phyloP scores from a whole-genome alignment of 2,888 invertebrate genomes.

The Hymenopus coronatus region DNA sequence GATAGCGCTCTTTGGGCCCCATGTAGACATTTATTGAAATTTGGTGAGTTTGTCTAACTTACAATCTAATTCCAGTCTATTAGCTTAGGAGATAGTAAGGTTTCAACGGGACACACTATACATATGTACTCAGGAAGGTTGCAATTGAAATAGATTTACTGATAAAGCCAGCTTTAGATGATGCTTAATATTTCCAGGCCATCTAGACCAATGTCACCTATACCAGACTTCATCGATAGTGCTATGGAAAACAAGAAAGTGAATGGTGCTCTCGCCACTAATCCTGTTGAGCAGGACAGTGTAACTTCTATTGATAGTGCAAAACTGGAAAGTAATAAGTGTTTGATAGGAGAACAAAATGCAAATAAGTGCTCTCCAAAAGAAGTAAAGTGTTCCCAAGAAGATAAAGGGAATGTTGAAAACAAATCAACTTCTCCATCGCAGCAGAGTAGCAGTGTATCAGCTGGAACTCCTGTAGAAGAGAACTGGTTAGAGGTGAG shows the following conservation, averaged over 20 bases:
- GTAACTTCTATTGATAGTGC: not conserved
- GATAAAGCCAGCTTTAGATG: too few relatives aligned
- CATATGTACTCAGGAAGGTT: too few relatives aligned
- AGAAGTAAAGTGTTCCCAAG: not conserved
- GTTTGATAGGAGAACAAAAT: not conserved
- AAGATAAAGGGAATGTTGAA: not conserved
- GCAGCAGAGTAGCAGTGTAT: not conserved
- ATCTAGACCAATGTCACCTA: slow-evolving; percentile 69
- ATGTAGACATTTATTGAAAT: too few relatives aligned
- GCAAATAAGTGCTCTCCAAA: not conserved
- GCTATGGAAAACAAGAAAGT: slow-evolving; percentile 38
- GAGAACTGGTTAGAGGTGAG: slow-evolving; percentile 20
- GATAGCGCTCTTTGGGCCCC: too few relatives aligned
- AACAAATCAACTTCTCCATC: not conserved
- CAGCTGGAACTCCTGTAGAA: slow-evolving; percentile 17
- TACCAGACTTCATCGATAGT: slow-evolving; percentile 59
- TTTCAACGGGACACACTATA: too few relatives aligned
- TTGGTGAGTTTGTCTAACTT: too few relatives aligned
- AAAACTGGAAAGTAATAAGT: not conserved
- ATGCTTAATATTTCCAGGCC: slow-evolving; percentile 48
- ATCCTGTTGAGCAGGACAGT: not conserved
- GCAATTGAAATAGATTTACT: too few relatives aligned
- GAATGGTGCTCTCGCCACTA: not conserved
- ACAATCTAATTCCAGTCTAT: too few relatives aligned
- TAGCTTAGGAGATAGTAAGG: too few relatives aligned